phyloP scores from a whole-genome alignment of 2,888 invertebrate species.

The Caenorhabditis sp. region DNA sequence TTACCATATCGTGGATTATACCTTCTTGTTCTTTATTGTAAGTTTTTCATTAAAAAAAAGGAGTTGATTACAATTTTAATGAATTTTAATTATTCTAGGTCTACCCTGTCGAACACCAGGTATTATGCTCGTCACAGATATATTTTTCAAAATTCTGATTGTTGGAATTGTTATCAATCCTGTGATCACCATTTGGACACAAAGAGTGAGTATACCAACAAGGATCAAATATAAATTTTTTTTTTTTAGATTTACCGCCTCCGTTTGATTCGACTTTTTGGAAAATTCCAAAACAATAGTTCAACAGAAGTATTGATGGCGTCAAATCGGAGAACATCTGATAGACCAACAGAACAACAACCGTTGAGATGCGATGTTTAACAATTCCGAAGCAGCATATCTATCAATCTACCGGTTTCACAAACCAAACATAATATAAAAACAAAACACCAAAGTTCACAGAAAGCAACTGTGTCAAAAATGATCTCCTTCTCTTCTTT shows the following conservation, averaged over 20 bases:
- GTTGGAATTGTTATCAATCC: slow-evolving; percentile 70
- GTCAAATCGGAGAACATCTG: slow-evolving; percentile 29
- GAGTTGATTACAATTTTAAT: neutral
- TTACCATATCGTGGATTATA: slow-evolving; percentile 67
- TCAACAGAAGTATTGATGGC: slow-evolving; percentile 39
- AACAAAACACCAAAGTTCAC: neutral
- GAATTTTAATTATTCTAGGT: slow-evolving; percentile 12
- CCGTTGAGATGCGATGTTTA: slow-evolving; percentile 29
- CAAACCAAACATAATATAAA: neutral
- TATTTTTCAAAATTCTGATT: slow-evolving; percentile 62
- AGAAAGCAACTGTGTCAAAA: neutral
- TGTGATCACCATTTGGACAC: slow-evolving; percentile 67
- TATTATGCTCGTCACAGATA: slow-evolving; percentile 23
- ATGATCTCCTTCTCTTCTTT: neutral
- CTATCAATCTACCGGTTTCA: neutral
- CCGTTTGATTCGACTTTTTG: slow-evolving; percentile 26
- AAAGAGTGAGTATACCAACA: slow-evolving; percentile 52
- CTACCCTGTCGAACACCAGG: slow-evolving; percentile 12
- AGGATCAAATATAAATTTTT: neutral
- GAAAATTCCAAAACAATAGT: slow-evolving; percentile 31
- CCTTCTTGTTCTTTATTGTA: slow-evolving; percentile 48
- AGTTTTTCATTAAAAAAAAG: slow-evolving; percentile 15
- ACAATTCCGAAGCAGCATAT: neutral
- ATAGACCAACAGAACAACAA: slow-evolving; percentile 35
- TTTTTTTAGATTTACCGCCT: slow-evolving; percentile 36